Evolutionary conservation across 2,797 vertebrate genomes (phyloP).

Genomic region (Anguilla pacifica): DNA sequence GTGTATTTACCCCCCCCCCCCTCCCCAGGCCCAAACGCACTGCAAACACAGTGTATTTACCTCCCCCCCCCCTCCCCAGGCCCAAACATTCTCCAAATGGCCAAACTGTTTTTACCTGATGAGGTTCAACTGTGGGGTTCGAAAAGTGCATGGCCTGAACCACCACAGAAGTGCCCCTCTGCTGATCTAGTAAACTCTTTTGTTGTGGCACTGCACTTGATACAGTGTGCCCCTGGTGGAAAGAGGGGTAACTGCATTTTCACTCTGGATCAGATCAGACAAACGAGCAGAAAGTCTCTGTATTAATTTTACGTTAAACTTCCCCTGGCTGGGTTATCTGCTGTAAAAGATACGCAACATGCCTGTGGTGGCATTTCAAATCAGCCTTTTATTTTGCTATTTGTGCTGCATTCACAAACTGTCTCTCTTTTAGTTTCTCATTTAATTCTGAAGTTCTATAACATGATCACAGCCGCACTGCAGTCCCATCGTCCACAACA

Average conservation of each 20-base stretch:
- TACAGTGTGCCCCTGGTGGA: conserved; percentile 27
- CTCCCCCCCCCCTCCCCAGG: no score
- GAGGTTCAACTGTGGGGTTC: not conserved
- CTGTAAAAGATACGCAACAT: not conserved
- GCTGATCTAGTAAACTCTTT: not conserved
- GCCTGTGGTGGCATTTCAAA: not conserved
- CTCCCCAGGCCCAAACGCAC: no score
- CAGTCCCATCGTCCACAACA: not conserved
- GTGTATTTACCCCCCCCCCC: no score
- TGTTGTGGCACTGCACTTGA: conserved; percentile 28
- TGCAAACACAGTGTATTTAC: no score
- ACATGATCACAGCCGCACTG: not conserved
- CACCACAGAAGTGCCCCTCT: not conserved
- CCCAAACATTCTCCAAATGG: not conserved
- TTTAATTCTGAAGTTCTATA: not conserved
- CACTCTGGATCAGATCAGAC: not conserved
- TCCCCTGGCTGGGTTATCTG: not conserved
- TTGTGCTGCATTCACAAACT: not conserved
- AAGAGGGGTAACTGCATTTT: not conserved
- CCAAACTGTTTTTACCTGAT: not conserved
- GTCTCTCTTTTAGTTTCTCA: not conserved
- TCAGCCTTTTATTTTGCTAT: not conserved
- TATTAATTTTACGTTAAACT: not conserved
- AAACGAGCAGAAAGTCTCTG: not conserved
- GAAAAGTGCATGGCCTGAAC: not conserved